phyloP scores from a whole-genome alignment of 2,797 vertebrate genomes.

The Sciurus carolinensis region DNA sequence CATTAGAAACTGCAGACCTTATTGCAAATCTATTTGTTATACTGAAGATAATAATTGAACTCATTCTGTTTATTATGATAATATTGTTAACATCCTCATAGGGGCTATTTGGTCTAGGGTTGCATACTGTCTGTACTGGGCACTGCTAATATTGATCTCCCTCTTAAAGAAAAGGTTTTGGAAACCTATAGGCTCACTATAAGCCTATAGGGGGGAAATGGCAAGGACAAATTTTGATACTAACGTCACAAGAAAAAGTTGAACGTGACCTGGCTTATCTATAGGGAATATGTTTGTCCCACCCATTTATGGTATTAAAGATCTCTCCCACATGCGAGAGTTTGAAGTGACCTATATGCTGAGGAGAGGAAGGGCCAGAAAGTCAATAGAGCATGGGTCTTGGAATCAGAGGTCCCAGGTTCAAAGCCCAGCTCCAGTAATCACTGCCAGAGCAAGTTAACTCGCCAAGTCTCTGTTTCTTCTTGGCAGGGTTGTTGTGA shows the following conservation, averaged over 20 bases:
- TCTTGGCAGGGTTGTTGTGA: background rate
- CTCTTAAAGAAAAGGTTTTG: too few species aligned
- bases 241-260: background rate
- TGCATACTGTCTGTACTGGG: too few species aligned
- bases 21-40: too few species aligned
- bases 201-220: too few species aligned
- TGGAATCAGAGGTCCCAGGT: background rate
- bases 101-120: too few species aligned
- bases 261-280: background rate
- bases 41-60: too few species aligned
- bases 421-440: background rate
- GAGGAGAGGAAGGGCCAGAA: background rate
- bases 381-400: background rate
- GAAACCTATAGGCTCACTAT: too few species aligned
- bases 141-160: too few species aligned
- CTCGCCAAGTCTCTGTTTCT: background rate
- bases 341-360: background rate
- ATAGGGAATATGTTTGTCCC: too few species aligned
- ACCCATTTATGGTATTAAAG: accelerated
- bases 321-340: background rate
- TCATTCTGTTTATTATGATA: too few species aligned
- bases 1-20: too few species aligned
- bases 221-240: background rate
- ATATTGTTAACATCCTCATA: too few species aligned
- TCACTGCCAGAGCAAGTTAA: background rate